phyloP scores from a whole-genome alignment of 2,113 vertebrate genomes.

The Egretta garzetta region DNA sequence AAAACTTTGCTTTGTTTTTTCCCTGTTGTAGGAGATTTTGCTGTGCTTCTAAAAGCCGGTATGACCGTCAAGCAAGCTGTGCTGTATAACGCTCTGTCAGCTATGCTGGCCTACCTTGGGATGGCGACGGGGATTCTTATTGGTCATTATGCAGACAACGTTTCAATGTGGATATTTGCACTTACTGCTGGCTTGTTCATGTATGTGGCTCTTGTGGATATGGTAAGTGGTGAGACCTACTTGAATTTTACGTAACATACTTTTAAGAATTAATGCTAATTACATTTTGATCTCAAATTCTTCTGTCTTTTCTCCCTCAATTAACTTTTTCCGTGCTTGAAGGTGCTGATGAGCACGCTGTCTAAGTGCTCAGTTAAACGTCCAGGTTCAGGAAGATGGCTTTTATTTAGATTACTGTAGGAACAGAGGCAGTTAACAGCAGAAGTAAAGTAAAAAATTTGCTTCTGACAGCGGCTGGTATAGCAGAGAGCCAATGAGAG shows the following conservation, averaged over 20 bases:
- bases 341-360: neutral
- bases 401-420: neutral
- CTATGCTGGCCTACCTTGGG: constrained; percentile 92
- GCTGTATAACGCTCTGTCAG: constrained; percentile 93
- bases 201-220: constrained; percentile 97
- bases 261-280: neutral
- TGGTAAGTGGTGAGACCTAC: constrained; percentile 82
- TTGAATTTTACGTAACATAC: neutral
- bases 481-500: neutral
- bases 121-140: constrained; percentile 93
- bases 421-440: neutral
- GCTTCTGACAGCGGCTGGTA: neutral
- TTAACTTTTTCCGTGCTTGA: neutral
- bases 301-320: neutral
- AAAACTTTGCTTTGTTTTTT: neutral
- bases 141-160: constrained; percentile 93
- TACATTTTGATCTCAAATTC: neutral
- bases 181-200: constrained; percentile 96
- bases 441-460: neutral
- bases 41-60: constrained; percentile 93
- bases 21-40: constrained; percentile 88
- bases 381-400: neutral
- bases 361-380: neutral
- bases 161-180: constrained; percentile 97
- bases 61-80: constrained; percentile 97